phyloP scores from a whole-genome alignment of 2,888 invertebrate species.

The Hoplodrina blanda region DNA sequence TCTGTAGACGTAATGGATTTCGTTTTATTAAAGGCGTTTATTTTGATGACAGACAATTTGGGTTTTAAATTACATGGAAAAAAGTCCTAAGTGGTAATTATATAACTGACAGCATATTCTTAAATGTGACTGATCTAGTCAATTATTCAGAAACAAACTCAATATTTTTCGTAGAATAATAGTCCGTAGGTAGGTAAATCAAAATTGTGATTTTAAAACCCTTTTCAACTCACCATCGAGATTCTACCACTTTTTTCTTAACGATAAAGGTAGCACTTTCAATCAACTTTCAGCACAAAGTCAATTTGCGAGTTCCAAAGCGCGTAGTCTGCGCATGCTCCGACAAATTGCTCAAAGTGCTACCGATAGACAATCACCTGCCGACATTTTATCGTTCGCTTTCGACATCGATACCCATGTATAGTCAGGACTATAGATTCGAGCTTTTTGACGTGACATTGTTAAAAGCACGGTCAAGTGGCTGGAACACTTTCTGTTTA shows the following conservation, averaged over 20 bases:
- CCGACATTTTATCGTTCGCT: conserved; percentile 57
- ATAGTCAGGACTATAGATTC: conserved; percentile 29
- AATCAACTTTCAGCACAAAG: conserved; percentile 51
- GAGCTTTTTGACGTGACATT: conserved; percentile 29
- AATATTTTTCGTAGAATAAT: background rate
- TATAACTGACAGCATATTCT: background rate
- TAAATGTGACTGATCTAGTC: background rate
- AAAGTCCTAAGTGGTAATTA: background rate
- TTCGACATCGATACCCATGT: conserved; percentile 29
- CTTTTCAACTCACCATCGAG: conserved; percentile 21
- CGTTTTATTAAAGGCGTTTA: conserved; percentile 26
- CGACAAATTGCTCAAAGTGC: conserved; percentile 75
- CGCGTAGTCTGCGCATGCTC: conserved; percentile 49
- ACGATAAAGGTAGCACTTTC: conserved; percentile 41
- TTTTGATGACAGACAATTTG: conserved; percentile 6
- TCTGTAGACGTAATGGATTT: conserved; percentile 24
- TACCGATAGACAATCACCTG: conserved; percentile 67
- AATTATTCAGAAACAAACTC: background rate
- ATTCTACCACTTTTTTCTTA: conserved; percentile 16
- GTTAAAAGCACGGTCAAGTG: conserved; percentile 27
- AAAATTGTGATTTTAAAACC: conserved; percentile 11
- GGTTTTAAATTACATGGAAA: conserved; percentile 3
- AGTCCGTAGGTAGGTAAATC: background rate
- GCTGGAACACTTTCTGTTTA: conserved; percentile 16
- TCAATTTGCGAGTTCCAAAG: conserved; percentile 46